Percentiles rank a stretch among this genome's conserved stretches.
Evolutionary conservation across 2,797 vertebrate genomes (phyloP).

Genomic region (Eupleurogrammus muticus): DNA sequence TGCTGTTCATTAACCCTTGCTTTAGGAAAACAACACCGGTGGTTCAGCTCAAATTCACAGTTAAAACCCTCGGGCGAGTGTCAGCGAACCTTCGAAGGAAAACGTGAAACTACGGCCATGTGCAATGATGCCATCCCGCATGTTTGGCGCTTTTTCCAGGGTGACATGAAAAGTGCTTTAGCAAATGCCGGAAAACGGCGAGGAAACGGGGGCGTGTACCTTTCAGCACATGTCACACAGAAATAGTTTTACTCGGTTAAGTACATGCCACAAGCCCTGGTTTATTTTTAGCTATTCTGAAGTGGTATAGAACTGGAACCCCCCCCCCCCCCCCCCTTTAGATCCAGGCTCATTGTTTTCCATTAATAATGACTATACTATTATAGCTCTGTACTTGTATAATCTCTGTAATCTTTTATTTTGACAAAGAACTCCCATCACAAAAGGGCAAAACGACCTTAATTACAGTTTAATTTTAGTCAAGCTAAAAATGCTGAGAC

Average conservation of each 20-base stretch:
- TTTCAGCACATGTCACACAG: background rate
- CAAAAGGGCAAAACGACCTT: constrained; percentile 1
- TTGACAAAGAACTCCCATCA: background rate
- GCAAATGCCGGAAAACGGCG: background rate
- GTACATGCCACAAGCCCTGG: background rate
- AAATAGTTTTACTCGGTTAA: background rate
- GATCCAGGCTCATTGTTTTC: too few species aligned
- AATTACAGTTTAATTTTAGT: background rate
- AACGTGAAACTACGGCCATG: constrained; percentile 41
- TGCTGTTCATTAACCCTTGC: constrained; percentile 31
- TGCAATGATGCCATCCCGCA: constrained; percentile 26
- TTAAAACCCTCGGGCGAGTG: constrained; percentile 27
- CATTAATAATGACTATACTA: too few species aligned
- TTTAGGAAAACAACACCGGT: constrained; percentile 22
- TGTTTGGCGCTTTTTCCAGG: constrained; percentile 22
- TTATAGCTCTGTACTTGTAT: too few species aligned
- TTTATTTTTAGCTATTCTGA: background rate
- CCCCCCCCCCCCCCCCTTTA: too few species aligned
- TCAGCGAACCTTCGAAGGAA: constrained; percentile 26
- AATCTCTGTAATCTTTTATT: too few species aligned
- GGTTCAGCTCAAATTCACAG: constrained; percentile 41
- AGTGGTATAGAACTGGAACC: background rate
- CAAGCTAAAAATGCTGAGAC: constrained; percentile 1
- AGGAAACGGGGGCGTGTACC: background rate
- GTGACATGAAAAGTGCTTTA: constrained; percentile 18